phyloP scores from a whole-genome alignment of 2,888 invertebrate species.

The Drosophila picticornis region DNA sequence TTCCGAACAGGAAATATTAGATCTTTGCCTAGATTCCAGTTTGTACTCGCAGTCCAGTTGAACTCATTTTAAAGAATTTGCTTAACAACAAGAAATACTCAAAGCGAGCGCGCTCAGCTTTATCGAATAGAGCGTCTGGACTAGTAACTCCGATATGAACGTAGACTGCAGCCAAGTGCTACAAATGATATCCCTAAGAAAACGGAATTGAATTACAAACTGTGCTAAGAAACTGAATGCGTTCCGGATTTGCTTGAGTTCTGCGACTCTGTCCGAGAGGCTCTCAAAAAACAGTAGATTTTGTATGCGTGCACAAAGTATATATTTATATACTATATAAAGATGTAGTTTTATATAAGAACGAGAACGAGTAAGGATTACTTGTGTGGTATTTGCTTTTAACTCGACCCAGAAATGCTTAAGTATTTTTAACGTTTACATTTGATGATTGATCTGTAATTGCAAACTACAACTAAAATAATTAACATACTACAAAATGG shows the following conservation, averaged over 20 bases:
- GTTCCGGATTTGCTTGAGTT: constrained; percentile 24
- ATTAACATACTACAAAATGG: constrained; percentile 38
- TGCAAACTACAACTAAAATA: constrained; percentile 14
- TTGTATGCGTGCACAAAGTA: constrained; percentile 37
- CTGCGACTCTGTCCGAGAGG: neutral
- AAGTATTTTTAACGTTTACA: constrained; percentile 37
- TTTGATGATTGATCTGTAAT: constrained; percentile 14
- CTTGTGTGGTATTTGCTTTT: constrained; percentile 70
- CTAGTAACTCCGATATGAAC: constrained; percentile 16
- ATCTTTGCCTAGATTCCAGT: constrained; percentile 1
- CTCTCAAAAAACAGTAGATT: constrained; percentile 38
- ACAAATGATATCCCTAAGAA: constrained; percentile 26
- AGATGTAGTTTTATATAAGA: constrained; percentile 48
- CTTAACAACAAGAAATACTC: constrained; percentile 52
- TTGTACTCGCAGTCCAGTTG: constrained; percentile 8
- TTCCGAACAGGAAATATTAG: neutral
- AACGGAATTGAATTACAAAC: constrained; percentile 49
- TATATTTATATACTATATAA: constrained; percentile 17
- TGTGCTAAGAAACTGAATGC: constrained; percentile 36
- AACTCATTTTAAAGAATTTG: constrained; percentile 7
- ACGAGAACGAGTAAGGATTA: constrained; percentile 26
- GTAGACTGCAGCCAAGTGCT: constrained; percentile 44
- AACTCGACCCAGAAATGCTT: constrained; percentile 55
- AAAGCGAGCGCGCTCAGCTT: constrained; percentile 20
- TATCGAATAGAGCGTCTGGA: constrained; percentile 6